Evolutionary conservation across 2,797 vertebrate genomes (phyloP), one percentile per base, ranked within the genome.

Genomic region (Hephaestus fuliginosus): DNA sequence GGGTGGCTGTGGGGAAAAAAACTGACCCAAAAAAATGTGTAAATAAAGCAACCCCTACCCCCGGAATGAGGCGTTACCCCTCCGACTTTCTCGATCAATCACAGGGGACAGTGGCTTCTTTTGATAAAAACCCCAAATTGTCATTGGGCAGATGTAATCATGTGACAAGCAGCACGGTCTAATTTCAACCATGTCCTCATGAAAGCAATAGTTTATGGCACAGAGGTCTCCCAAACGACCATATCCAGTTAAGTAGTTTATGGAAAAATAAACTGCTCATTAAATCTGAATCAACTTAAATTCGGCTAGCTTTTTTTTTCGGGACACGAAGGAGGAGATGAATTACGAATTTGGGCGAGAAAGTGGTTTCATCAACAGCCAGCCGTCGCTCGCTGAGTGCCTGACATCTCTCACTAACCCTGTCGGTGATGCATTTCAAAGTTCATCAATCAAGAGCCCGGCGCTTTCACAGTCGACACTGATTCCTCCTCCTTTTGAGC

Each of bases 281-380:
- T 84, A 65, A 51, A 74, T 96, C 93, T 91, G 92, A 93, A 93
- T 96, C 95, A 14, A 65, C 53, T 66, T 62, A 92, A 95, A 95
- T 95, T 92, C 95, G 93, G 93, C 93, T 95, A 96, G 92, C 30
- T 33, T 33, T 33, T 33, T 33, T 95, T 97, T 96, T 95, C 93
- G 92, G 95, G 94, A 96, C 96, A 94, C 94, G 96, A 92, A 94
- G 96, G 96, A 96, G 97, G 97, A 97, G 96, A 99, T 99, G 98
- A 99, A 98, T 98, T 98, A 97, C 98, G 97, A 97, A 97, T 99
- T 98, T 95, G 97, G 97, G 97, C 96, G 97, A 97, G 98, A 99
- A 96, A 98, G 97, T 94, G 98, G 98, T 96, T 99, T 99, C 95
- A 99, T 99, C 97, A 99, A 99, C 97, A 99, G 98, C 96, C 98